phyloP scores from a whole-genome alignment of 2,888 invertebrate species.

The Ferrisia virgata region DNA sequence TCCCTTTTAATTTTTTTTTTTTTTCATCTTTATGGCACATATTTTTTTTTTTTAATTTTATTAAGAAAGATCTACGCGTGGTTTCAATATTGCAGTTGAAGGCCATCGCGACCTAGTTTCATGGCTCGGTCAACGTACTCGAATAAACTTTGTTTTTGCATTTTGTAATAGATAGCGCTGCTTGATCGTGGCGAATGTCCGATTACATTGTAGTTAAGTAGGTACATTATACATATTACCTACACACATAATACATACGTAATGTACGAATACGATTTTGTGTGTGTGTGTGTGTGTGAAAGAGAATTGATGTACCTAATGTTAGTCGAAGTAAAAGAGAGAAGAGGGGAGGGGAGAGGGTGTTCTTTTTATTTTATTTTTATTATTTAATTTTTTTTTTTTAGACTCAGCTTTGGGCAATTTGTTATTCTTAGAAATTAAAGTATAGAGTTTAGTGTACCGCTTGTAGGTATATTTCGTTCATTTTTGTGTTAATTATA shows the following conservation, averaged over 20 bases:
- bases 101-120: constrained; percentile 42
- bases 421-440: constrained; percentile 16
- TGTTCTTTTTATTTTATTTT: no score
- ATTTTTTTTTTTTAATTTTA: background rate
- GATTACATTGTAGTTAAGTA: constrained; percentile 31
- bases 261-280: no score
- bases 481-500: background rate
- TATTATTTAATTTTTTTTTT: no score
- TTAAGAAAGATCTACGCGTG: constrained; percentile 35
- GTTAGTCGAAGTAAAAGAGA: background rate
- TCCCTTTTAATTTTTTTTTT: background rate
- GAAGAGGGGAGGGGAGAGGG: no score
- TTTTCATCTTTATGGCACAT: background rate
- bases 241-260: no score
- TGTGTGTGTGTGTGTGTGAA: no score
- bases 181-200: background rate
- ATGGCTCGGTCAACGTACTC: constrained; percentile 41
- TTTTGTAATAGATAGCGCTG: constrained; percentile 40
- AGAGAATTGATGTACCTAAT: background rate
- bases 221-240: no score
- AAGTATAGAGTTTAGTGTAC: background rate
- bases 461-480: background rate
- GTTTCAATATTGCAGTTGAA: constrained; percentile 40
- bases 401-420: constrained; percentile 11
- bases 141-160: constrained; percentile 34